Evolutionary conservation across 2,113 vertebrate species (phyloP).

Genomic region (Saguinus midas): DNA sequence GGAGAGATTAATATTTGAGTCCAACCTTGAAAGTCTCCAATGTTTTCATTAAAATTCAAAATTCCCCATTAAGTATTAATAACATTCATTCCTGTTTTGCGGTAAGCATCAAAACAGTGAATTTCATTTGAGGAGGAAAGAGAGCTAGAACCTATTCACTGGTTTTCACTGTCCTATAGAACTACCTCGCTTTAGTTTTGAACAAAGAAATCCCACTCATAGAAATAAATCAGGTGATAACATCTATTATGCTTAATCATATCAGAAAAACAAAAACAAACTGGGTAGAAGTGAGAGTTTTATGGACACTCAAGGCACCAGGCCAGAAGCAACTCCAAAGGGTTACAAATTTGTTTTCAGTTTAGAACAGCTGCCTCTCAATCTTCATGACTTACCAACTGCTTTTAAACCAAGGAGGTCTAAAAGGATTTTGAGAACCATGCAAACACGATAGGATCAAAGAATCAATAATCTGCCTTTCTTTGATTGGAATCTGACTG

Average conservation of each 20-base stretch:
- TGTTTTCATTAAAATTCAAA: conserved; percentile 68
- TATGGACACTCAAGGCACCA: background rate
- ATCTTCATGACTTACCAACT: conserved; percentile 40
- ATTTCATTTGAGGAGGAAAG: conserved; percentile 67
- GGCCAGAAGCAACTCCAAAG: background rate
- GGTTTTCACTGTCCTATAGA: conserved; percentile 27
- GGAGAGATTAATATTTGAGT: conserved; percentile 49
- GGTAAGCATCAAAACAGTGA: conserved; percentile 67
- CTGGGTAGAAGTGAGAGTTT: conserved; percentile 39
- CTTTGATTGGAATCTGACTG: conserved; percentile 32
- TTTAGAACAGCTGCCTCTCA: conserved; percentile 40
- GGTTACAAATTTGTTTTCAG: conserved; percentile 40
- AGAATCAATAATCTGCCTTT: conserved; percentile 56
- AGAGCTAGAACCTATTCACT: background rate
- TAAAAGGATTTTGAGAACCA: background rate
- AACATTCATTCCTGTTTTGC: conserved; percentile 57
- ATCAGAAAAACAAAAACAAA: conserved; percentile 42
- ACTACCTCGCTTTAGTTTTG: background rate
- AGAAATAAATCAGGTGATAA: conserved; percentile 10
- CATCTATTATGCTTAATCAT: background rate
- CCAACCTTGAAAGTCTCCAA: conserved; percentile 53
- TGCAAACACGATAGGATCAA: background rate
- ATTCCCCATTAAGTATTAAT: conserved; percentile 62
- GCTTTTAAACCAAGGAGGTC: conserved; percentile 43
- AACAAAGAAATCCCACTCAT: background rate